Evolutionary conservation across 2,113 vertebrate genomes (phyloP).

Genomic region (Rhabdomys dilectus): DNA sequence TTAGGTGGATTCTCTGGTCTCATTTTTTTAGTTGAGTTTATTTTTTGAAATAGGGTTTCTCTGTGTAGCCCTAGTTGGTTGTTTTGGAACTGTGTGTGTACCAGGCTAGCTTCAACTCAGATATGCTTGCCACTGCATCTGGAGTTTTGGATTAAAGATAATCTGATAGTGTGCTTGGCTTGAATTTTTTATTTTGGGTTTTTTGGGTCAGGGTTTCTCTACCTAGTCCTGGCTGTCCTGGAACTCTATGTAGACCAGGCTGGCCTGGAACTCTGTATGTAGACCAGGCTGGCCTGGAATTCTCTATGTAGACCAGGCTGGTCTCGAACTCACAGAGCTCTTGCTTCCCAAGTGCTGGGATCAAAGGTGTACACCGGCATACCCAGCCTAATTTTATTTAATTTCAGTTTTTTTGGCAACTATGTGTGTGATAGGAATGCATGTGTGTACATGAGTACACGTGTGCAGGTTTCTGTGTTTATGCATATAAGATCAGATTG

Average conservation of each 20-base stretch:
- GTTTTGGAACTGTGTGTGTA: neutral
- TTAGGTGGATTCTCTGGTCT: neutral
- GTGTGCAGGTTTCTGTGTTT: neutral
- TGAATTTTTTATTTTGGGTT: neutral
- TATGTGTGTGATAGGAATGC: neutral
- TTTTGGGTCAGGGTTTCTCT: neutral
- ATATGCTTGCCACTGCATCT: neutral
- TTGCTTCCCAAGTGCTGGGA: neutral
- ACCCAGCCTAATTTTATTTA: neutral
- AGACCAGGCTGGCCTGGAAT: neutral
- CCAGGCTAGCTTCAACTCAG: neutral
- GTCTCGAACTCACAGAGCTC: neutral
- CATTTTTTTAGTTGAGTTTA: neutral
- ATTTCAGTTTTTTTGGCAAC: neutral
- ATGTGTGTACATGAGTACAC: neutral
- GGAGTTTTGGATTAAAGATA: neutral
- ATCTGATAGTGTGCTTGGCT: neutral
- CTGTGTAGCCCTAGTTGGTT: neutral
- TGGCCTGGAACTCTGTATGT: too few species aligned
- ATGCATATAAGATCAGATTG: neutral
- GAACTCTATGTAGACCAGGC: neutral
- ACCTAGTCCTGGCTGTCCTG: neutral
- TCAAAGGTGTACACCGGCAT: neutral
- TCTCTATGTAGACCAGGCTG: neutral
- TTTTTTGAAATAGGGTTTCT: neutral